Evolutionary conservation across 2,797 vertebrate species (phyloP).

Genomic region (Merluccius polli): DNA sequence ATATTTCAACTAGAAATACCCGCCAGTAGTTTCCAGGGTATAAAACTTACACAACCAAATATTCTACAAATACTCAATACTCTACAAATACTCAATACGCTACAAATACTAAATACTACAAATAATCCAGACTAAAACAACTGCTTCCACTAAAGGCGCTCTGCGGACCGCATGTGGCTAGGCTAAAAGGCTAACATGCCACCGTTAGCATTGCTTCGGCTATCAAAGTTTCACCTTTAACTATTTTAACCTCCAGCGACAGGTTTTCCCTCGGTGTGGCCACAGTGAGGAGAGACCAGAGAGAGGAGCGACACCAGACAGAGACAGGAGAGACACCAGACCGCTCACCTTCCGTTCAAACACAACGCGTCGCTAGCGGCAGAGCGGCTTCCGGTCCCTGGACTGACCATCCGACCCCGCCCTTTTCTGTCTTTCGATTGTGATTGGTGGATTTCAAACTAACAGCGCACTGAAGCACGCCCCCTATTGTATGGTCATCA

Average conservation of each 20-base stretch:
- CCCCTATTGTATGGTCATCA: neutral
- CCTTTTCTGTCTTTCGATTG: neutral
- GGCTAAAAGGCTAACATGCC: neutral
- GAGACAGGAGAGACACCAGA: too few species aligned
- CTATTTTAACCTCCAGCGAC: neutral
- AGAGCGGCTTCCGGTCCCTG: neutral
- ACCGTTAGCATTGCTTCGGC: neutral
- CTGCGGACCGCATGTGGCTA: conserved; percentile 1
- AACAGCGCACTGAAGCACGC: neutral
- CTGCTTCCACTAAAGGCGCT: neutral
- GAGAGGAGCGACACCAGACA: too few species aligned
- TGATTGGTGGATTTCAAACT: neutral
- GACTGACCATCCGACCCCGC: neutral
- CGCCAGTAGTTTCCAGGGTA: too few species aligned
- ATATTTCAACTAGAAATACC: neutral
- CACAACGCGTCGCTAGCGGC: neutral
- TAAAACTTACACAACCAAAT: too few species aligned
- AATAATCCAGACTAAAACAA: neutral
- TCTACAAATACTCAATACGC: too few species aligned
- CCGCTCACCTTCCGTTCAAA: neutral
- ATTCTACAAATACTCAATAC: too few species aligned
- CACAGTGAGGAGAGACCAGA: neutral
- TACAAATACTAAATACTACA: neutral
- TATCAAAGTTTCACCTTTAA: neutral
- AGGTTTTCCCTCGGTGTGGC: neutral